Evolutionary conservation across 2,797 vertebrate genomes (phyloP).

Genomic region (Australoheros facetus): DNA sequence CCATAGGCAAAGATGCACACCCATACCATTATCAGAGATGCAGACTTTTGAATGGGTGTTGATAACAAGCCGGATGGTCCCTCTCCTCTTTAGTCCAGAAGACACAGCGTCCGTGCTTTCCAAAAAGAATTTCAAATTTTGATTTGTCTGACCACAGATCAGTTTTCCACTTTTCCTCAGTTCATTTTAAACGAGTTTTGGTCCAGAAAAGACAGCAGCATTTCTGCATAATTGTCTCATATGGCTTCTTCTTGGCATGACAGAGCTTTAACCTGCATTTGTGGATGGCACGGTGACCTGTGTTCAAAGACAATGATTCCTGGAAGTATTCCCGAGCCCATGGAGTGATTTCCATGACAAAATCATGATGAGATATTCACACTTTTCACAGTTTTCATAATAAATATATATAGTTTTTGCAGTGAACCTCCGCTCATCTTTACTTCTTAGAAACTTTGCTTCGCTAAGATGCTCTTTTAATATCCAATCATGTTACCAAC

Average conservation of each 20-base stretch:
- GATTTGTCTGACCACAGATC: not conserved
- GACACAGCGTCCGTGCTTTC: not conserved
- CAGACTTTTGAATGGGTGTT: not conserved
- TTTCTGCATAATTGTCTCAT: not conserved
- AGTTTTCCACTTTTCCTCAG: not conserved
- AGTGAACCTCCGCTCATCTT: not conserved
- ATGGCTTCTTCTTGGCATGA: not conserved
- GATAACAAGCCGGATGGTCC: not conserved
- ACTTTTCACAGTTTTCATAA: not conserved
- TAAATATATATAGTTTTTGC: not conserved
- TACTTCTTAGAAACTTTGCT: not conserved
- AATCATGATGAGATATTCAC: not conserved
- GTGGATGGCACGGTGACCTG: not conserved
- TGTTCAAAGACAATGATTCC: not conserved
- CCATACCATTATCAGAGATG: not conserved
- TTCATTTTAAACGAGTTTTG: not conserved
- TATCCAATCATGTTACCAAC: not conserved
- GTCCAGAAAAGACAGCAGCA: no score
- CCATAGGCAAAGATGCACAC: not conserved
- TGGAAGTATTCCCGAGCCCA: not conserved
- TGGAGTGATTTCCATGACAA: not conserved
- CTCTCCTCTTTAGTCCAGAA: not conserved
- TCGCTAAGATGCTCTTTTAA: not conserved
- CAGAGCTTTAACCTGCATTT: not conserved
- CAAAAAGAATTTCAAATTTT: not conserved